phyloP scores from a whole-genome alignment of 2,113 vertebrate species.

The Sylvia atricapilla region DNA sequence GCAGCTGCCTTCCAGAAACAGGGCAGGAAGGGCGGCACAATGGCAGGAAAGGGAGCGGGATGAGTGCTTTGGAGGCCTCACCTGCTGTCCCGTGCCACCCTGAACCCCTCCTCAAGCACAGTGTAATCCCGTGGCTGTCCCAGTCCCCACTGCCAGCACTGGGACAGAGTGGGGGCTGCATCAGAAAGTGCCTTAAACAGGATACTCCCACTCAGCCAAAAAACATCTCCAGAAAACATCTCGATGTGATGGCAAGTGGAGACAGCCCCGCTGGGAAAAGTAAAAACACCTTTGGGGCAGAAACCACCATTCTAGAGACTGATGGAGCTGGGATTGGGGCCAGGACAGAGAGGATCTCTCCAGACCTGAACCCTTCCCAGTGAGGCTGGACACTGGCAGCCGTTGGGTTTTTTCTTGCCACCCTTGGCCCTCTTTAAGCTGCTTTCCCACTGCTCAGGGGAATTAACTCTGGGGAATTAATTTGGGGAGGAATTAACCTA shows the following conservation, averaged over 20 bases:
- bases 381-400: accelerated
- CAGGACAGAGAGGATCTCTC: neutral
- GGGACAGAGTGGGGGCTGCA: neutral
- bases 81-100: conserved; percentile 17
- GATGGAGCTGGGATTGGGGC: neutral
- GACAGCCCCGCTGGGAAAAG: neutral
- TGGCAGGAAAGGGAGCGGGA: conserved; percentile 65
- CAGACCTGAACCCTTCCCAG: accelerated
- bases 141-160: accelerated
- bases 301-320: neutral
- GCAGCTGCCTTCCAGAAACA: conserved; percentile 47
- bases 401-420: accelerated
- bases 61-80: neutral
- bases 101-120: neutral
- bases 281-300: neutral
- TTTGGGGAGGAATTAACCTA: conserved; percentile 14
- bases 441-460: neutral
- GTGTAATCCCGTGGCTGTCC: neutral
- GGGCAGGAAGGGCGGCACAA: conserved; percentile 71
- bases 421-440: neutral
- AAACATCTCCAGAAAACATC: conserved; percentile 54
- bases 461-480: neutral
- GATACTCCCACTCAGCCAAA: neutral
- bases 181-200: neutral
- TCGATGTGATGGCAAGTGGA: neutral